phyloP scores from a whole-genome alignment of 2,888 invertebrate genomes.

The Tachina grossa region DNA sequence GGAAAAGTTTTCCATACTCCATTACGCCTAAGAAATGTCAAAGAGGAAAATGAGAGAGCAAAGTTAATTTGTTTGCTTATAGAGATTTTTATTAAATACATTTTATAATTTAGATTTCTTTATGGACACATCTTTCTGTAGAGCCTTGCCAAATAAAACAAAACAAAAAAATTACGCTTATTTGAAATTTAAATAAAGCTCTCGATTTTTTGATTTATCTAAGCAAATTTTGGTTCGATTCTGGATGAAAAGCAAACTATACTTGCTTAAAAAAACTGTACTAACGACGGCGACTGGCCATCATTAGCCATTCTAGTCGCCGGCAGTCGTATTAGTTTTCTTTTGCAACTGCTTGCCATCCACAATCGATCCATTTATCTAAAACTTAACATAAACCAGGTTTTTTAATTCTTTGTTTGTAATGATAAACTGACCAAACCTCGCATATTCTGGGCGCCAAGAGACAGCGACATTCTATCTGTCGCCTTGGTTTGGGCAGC shows the following conservation, averaged over 20 bases:
- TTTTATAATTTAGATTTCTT: neutral
- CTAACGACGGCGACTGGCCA: too few relatives aligned
- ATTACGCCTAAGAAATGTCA: conserved; percentile 32
- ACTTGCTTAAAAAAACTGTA: too few relatives aligned
- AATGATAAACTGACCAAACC: conserved; percentile 65
- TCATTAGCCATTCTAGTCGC: neutral
- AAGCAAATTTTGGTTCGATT: too few relatives aligned
- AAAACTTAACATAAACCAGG: neutral
- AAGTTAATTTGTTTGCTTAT: neutral
- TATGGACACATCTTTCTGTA: too few relatives aligned
- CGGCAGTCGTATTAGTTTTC: too few relatives aligned
- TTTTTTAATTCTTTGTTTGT: conserved; percentile 15
- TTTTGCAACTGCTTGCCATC: neutral
- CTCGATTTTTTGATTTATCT: too few relatives aligned
- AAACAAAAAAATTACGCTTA: too few relatives aligned
- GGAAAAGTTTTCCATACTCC: conserved; percentile 39
- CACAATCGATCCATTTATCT: neutral
- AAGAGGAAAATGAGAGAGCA: neutral
- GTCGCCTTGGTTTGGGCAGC: conserved; percentile 32
- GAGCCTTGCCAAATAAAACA: too few relatives aligned
- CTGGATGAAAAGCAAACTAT: too few relatives aligned
- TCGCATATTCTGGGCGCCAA: conserved; percentile 72
- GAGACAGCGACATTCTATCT: conserved; percentile 73
- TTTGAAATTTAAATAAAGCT: too few relatives aligned
- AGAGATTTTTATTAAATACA: conserved; percentile 2